phyloP scores from a whole-genome alignment of 2,888 invertebrate genomes.

The Chorisops tibialis region DNA sequence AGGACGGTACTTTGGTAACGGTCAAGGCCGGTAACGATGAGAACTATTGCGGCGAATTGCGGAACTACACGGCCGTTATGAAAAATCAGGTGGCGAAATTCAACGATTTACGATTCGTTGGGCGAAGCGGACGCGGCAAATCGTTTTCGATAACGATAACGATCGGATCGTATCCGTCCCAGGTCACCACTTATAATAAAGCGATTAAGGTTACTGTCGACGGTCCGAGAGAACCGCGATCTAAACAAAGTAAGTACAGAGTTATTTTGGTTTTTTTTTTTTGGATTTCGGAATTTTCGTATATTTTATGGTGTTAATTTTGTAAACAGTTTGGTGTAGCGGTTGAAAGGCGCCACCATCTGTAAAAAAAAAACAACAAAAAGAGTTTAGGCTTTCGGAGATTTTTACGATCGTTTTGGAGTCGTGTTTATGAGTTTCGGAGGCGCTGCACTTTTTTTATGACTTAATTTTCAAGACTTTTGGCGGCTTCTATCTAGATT shows the following conservation, averaged over 20 bases:
- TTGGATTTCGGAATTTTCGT: neutral
- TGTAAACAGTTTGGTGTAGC: neutral
- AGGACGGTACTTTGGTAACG: constrained; percentile 90
- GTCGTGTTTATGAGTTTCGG: no score
- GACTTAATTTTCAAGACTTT: no score
- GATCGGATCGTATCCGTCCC: constrained; percentile 67
- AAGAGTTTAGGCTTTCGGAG: no score
- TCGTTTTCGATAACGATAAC: constrained; percentile 94
- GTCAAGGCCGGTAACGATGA: constrained; percentile 97
- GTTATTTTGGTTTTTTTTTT: neutral
- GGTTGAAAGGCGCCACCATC: no score
- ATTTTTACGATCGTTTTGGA: no score
- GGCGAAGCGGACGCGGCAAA: constrained; percentile 94
- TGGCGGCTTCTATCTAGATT: no score
- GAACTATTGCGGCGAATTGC: constrained; percentile 91
- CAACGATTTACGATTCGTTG: constrained; percentile 96
- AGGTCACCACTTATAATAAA: constrained; percentile 85
- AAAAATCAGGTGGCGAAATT: constrained; percentile 98
- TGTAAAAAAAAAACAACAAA: no score
- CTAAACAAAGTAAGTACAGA: constrained; percentile 85
- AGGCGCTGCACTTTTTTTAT: no score
- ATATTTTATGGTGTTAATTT: neutral
- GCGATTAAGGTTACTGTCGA: constrained; percentile 99
- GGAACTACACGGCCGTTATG: constrained; percentile 92
- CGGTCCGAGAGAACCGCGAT: constrained; percentile 95